Evolutionary conservation across 2,113 vertebrate genomes (phyloP).

Genomic region (Columbina picui): DNA sequence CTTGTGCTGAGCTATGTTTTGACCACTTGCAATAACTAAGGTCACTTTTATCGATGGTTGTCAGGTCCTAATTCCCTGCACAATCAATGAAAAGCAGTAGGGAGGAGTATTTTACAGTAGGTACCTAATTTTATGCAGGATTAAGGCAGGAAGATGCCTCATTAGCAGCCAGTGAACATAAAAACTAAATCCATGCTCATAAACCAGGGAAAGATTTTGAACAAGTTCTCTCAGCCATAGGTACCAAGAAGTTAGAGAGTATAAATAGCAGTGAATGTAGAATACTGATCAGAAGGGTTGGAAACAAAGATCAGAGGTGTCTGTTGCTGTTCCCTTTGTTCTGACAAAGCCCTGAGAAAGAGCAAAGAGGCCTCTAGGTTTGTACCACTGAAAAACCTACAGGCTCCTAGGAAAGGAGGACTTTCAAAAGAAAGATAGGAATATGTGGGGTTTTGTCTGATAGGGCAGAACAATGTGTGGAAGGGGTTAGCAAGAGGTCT

Average conservation of each 20-base stretch:
- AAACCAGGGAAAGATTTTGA: not conserved
- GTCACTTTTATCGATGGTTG: not conserved
- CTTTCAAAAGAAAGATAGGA: not conserved
- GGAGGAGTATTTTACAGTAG: not conserved
- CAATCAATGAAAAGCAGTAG: not conserved
- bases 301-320: not conserved
- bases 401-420: not conserved
- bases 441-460: not conserved
- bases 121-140: slow-evolving; percentile 4
- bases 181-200: not conserved
- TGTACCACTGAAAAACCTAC: not conserved
- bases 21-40: not conserved
- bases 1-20: not conserved
- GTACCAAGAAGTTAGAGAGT: not conserved
- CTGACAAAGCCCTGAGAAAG: not conserved
- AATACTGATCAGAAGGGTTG: not conserved
- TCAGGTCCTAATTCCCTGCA: not conserved
- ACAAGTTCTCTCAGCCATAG: not conserved
- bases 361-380: not conserved
- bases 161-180: not conserved
- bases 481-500: not conserved
- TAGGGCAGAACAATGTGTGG: not conserved
- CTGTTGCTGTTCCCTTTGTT: not conserved
- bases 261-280: not conserved
- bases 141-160: not conserved